Percentiles rank a stretch among this genome's conserved stretches.
These are phyloP conservation scores for Grallaria varia DNA, from an alignment of 2,113 vertebrate species.

Conservation along the genomic window DNA sequence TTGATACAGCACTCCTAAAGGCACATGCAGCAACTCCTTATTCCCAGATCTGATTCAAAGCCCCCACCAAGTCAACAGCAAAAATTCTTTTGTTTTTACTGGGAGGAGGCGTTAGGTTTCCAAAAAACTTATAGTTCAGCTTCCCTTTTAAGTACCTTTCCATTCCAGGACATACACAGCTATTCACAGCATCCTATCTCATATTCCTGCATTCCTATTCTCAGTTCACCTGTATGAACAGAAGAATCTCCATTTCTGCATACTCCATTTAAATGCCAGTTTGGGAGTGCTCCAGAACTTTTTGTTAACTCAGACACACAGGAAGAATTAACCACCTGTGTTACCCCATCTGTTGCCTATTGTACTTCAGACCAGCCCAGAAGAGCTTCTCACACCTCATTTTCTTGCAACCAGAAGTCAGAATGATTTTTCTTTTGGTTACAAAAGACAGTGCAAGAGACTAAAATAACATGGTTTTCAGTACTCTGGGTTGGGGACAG, in stretches of 20 bases:
- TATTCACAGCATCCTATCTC: neutral
- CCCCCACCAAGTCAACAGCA: neutral
- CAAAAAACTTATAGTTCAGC: neutral
- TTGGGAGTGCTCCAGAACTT: conserved; percentile 11
- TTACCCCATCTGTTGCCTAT: conserved; percentile 12
- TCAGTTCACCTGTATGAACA: neutral
- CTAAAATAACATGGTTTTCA: neutral
- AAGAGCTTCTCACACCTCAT: neutral
- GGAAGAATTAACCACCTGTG: conserved; percentile 9
- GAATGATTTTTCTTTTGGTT: neutral
- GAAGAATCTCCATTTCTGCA: neutral
- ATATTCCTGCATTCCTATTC: neutral
- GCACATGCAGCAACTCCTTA: neutral
- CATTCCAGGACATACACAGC: neutral
- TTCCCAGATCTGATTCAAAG: neutral
- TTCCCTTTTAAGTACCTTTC: neutral
- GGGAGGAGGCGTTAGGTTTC: neutral
- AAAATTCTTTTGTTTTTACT: neutral
- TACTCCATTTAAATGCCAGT: neutral
- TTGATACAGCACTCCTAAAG: neutral
- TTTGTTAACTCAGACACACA: conserved; percentile 8
- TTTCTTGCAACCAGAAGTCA: neutral
- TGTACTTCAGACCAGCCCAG: neutral
- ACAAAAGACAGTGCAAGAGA: neutral
- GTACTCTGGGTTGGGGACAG: neutral